Percentiles rank a stretch among this genome's conserved stretches.
These are phyloP conservation scores for Propsilocerus akamusi DNA, from an alignment of 1,140 invertebrate species.

Conservation along the genomic window DNA sequence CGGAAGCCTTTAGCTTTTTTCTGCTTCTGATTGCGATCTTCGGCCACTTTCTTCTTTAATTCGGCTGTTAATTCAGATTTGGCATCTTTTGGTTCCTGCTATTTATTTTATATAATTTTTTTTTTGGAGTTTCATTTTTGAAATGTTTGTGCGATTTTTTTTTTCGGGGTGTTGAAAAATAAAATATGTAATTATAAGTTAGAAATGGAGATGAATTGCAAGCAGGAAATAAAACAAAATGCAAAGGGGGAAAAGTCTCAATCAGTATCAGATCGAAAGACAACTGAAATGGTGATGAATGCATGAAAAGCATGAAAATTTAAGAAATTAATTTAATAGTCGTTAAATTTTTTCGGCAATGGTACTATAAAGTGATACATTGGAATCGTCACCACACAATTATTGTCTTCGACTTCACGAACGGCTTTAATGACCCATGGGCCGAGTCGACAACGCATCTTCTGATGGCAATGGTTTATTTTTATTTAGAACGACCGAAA, in stretches of 20 bases:
- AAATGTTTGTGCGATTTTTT: not conserved
- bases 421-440: not conserved
- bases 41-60: not conserved
- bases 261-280: too few relatives aligned
- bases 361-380: not conserved
- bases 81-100: not conserved
- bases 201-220: not conserved
- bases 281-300: too few relatives aligned
- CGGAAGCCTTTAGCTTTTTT: constrained; percentile 17
- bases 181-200: not conserved
- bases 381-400: not conserved
- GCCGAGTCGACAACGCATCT: not conserved
- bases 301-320: too few relatives aligned
- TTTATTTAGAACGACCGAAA: too few relatives aligned
- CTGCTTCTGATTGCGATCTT: constrained; percentile 24
- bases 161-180: not conserved
- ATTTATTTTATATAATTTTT: not conserved
- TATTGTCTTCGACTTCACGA: not conserved
- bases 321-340: not conserved
- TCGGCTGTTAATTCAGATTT: not conserved
- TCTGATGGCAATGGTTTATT: too few relatives aligned
- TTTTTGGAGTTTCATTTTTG: not conserved
- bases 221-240: not conserved
- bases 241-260: not conserved
- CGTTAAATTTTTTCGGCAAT: not conserved